Conservation (phyloP, 2,888 invertebrate species). For the Octodonta nipae region DNA sequence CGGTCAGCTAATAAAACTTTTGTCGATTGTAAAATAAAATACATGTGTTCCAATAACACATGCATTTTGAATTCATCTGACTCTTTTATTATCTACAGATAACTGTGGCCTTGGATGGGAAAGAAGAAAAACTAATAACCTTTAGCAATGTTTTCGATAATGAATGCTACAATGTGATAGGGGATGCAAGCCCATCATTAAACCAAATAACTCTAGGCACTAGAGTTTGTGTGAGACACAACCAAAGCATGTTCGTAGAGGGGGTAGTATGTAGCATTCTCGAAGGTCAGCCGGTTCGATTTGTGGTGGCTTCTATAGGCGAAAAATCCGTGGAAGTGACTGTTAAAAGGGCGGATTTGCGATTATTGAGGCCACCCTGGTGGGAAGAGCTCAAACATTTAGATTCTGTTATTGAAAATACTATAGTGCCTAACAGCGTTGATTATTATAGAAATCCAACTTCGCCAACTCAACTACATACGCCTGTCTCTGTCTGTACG, state of each 20-base stretch:
- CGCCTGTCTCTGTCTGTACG: constrained; percentile 37
- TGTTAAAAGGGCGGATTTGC: constrained; percentile 79
- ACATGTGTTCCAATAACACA: no score
- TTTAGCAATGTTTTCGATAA: constrained; percentile 67
- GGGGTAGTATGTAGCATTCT: constrained; percentile 65
- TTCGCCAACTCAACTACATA: constrained; percentile 41
- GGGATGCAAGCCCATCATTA: constrained; percentile 81
- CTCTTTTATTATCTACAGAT: constrained; percentile 31
- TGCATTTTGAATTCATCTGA: neutral
- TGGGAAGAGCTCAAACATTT: constrained; percentile 79
- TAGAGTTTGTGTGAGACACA: constrained; percentile 66
- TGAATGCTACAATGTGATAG: constrained; percentile 76
- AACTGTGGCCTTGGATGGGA: constrained; percentile 69
- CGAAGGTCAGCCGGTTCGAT: constrained; percentile 49
- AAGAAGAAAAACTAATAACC: constrained; percentile 53
- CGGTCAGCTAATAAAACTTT: no score
- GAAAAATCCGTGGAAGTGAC: constrained; percentile 44
- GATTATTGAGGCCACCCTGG: constrained; percentile 89
- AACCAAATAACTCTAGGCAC: constrained; percentile 68
- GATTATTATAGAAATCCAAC: constrained; percentile 25
- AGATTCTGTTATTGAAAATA: constrained; percentile 16
- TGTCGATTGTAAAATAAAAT: no score
- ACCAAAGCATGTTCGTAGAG: constrained; percentile 66
- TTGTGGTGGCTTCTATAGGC: constrained; percentile 48
- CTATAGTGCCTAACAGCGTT: constrained; percentile 12